A percentile compares a stretch with the other conserved stretches of the same genome.
These are phyloP conservation scores for Manis crassicaudata DNA, from an alignment of 2,797 vertebrate genomes.

Conservation along the genomic window DNA sequence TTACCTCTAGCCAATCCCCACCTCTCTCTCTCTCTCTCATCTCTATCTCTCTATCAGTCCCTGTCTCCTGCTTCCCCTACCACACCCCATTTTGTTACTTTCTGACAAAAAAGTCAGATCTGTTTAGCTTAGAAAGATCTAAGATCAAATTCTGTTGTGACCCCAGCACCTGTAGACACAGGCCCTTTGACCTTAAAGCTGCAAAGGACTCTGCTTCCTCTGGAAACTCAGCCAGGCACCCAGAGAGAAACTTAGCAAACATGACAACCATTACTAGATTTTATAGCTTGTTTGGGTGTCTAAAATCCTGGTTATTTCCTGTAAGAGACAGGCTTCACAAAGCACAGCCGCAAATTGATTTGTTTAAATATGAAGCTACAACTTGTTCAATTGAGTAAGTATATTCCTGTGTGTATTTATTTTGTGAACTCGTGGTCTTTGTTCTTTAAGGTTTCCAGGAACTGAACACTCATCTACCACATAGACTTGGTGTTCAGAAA, in stretches of 20 bases:
- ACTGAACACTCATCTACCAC: not conserved
- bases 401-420: not conserved
- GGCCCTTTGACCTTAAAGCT: constrained; percentile 69
- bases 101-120: constrained; percentile 33
- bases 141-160: constrained; percentile 69
- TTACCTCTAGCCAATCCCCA: not conserved
- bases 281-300: constrained; percentile 62
- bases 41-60: not conserved
- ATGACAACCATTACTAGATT: constrained; percentile 7
- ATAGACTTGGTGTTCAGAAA: not conserved
- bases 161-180: constrained; percentile 69
- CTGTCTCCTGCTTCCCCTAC: not conserved
- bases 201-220: constrained; percentile 16
- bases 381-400: constrained; percentile 12
- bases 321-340: not conserved
- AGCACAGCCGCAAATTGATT: not conserved
- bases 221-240: not conserved
- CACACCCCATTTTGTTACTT: constrained; percentile 3
- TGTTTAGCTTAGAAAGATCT: constrained; percentile 64
- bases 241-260: constrained; percentile 57
- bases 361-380: constrained; percentile 24
- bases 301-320: constrained; percentile 50
- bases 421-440: constrained; percentile 37
- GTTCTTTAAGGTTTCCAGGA: constrained; percentile 41
- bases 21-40: not conserved